phyloP scores from a whole-genome alignment of 2,113 vertebrate species.

The Trichechus manatus region DNA sequence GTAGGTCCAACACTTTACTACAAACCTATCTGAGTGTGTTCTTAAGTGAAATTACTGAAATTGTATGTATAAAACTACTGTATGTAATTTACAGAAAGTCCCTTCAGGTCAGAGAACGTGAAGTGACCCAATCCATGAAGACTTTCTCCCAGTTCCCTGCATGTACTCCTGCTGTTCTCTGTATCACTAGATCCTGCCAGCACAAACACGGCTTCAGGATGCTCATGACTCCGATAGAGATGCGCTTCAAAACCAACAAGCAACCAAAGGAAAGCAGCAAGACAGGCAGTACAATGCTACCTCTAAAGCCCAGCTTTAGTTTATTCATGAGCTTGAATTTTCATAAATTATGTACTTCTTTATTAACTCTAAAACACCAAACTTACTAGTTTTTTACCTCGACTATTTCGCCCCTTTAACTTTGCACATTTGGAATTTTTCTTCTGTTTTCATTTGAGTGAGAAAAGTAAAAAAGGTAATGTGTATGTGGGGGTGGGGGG shows the following conservation, averaged over 20 bases:
- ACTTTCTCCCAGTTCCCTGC: no score
- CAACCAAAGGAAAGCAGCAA: not conserved
- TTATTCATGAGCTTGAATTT: not conserved
- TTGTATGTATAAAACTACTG: not conserved
- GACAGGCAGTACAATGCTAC: not conserved
- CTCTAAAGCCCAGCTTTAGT: not conserved
- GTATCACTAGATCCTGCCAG: not conserved
- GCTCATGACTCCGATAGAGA: not conserved
- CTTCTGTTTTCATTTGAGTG: not conserved
- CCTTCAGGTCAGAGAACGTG: not conserved
- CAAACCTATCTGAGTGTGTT: not conserved
- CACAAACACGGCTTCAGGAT: not conserved
- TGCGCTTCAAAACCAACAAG: not conserved
- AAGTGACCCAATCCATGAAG: rapidly evolving
- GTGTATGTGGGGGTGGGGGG: rapidly evolving
- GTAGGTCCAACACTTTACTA: not conserved
- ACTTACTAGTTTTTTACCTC: not conserved
- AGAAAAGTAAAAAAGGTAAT: not conserved
- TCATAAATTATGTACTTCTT: not conserved
- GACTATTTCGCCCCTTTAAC: not conserved
- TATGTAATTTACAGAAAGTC: not conserved
- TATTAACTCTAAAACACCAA: not conserved
- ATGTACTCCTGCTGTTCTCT: not conserved
- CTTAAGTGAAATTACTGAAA: not conserved
- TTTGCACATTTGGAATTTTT: not conserved